Conservation (phyloP, 2,888 invertebrate species). For the Drosophila greeni region DNA sequence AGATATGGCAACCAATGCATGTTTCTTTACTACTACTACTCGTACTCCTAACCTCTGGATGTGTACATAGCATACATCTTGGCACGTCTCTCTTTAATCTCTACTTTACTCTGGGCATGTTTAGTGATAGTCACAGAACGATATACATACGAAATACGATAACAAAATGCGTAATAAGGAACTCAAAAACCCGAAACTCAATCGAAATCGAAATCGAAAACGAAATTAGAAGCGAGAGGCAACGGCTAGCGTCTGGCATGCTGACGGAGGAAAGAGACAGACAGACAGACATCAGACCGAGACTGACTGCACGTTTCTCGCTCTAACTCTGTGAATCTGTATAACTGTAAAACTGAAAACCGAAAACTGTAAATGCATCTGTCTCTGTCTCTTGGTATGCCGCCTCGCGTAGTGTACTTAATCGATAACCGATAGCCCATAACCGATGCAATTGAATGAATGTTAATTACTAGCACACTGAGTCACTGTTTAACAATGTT, state of each 20-base stretch:
- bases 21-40: constrained; percentile 49
- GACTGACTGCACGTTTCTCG: constrained; percentile 38
- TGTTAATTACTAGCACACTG: constrained; percentile 42
- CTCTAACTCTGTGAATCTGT: constrained; percentile 1
- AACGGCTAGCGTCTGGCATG: constrained; percentile 17
- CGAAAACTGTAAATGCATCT: constrained; percentile 18
- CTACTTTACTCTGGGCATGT: constrained; percentile 55
- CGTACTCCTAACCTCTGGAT: constrained; percentile 33
- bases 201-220: not conserved
- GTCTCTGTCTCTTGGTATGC: constrained; percentile 37
- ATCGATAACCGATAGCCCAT: constrained; percentile 8
- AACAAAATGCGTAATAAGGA: constrained; percentile 3
- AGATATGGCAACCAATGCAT: constrained; percentile 65
- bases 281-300: constrained; percentile 8
- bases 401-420: constrained; percentile 35
- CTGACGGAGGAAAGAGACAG: constrained; percentile 15
- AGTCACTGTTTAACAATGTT: constrained; percentile 42
- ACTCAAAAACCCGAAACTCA: not conserved
- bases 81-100: constrained; percentile 44
- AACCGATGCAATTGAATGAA: constrained; percentile 41
- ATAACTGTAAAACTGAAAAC: not conserved
- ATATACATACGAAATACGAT: constrained; percentile 11
- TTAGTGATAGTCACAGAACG: constrained; percentile 52
- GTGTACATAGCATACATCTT: constrained; percentile 38
- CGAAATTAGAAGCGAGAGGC: constrained; percentile 15